Percentiles rank a stretch among this genome's conserved stretches.
Conservation (phyloP, 2,888 invertebrate species). For the Cyrtodaria siliqua region DNA sequence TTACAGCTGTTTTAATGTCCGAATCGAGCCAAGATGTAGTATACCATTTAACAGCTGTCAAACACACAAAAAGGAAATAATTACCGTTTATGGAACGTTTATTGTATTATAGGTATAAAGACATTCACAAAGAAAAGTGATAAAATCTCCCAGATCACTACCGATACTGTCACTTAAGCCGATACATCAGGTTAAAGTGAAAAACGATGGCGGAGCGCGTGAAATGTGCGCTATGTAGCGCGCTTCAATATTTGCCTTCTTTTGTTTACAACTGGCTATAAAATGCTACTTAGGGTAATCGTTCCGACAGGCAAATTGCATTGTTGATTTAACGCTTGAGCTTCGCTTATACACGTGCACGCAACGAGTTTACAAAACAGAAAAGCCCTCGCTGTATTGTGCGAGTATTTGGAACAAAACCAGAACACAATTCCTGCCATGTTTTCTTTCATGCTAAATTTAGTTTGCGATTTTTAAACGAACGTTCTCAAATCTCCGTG, state of each 20-base stretch:
- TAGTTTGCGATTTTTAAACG: too few relatives aligned
- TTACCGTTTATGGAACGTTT: conserved; percentile 28
- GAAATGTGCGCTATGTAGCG: conserved; percentile 12
- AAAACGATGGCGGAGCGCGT: conserved; percentile 19
- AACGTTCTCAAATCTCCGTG: too few relatives aligned
- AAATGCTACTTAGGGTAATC: conserved; percentile 38
- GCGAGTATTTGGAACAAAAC: too few relatives aligned
- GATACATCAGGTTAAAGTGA: conserved; percentile 28
- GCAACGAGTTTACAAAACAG: conserved; percentile 1
- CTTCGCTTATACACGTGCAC: conserved; percentile 32
- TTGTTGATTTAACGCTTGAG: conserved; percentile 33
- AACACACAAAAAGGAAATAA: conserved; percentile 27
- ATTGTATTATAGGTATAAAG: conserved; percentile 29
- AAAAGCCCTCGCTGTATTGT: too few relatives aligned
- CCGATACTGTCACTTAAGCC: conserved; percentile 32
- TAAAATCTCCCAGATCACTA: conserved; percentile 35
- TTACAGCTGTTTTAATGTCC: conserved; percentile 49
- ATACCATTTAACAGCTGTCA: conserved; percentile 48
- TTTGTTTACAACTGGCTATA: conserved; percentile 50
- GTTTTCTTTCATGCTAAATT: too few relatives aligned
- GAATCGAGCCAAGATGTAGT: conserved; percentile 21
- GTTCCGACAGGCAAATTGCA: conserved; percentile 21
- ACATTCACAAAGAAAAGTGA: conserved; percentile 32
- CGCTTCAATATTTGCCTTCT: conserved; percentile 28
- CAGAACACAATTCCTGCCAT: too few relatives aligned